Conservation (phyloP, 2,888 invertebrate species). For the Lycaena phlaeas region DNA sequence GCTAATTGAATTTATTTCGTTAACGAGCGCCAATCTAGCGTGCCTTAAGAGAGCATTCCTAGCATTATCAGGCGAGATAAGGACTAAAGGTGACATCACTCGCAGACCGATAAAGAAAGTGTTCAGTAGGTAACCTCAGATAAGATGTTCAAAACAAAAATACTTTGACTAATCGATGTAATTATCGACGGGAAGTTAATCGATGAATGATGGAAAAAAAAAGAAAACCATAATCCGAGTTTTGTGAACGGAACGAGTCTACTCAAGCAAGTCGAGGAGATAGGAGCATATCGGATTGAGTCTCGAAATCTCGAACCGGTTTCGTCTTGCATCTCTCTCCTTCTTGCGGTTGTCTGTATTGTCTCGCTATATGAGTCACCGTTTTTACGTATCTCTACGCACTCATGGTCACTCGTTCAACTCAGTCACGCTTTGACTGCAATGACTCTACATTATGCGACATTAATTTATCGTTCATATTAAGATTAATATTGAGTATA, state of each 20-base stretch:
- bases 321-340: conserved; percentile 51
- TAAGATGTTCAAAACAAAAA: conserved; percentile 31
- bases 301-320: conserved; percentile 71
- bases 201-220: conserved; percentile 12
- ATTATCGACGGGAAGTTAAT: conserved; percentile 8
- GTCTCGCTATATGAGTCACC: conserved; percentile 64
- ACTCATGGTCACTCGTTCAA: conserved; percentile 69
- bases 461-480: conserved; percentile 59
- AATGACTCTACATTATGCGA: conserved; percentile 58
- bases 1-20: conserved; percentile 13
- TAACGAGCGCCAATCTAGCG: background rate
- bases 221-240: conserved; percentile 17
- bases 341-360: conserved; percentile 34
- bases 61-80: conserved; percentile 63
- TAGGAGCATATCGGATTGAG: conserved; percentile 70
- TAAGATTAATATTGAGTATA: conserved; percentile 55
- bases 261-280: conserved; percentile 59
- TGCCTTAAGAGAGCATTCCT: conserved; percentile 36
- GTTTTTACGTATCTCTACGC: conserved; percentile 69
- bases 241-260: conserved; percentile 45
- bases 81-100: conserved; percentile 61
- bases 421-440: conserved; percentile 66
- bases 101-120: conserved; percentile 57
- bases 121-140: conserved; percentile 51
- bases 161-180: conserved; percentile 28